These are phyloP conservation scores for Dendrolimus houi DNA, from an alignment of 2,888 invertebrate species.

Conservation along the genomic window DNA sequence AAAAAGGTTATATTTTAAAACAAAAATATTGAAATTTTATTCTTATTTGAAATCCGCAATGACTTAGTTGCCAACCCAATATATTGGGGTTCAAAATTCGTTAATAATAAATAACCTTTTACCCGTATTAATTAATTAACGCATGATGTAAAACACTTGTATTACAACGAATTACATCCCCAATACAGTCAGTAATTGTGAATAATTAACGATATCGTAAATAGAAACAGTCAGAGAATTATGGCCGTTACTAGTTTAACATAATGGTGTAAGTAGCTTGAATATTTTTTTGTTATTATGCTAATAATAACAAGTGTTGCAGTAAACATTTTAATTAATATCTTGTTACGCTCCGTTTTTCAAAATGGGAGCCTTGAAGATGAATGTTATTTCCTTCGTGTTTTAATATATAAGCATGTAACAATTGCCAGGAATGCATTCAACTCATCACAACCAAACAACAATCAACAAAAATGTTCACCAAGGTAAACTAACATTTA, in stretches of 20 bases:
- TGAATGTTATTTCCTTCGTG: conserved; percentile 37
- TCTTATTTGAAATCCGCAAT: too few relatives aligned
- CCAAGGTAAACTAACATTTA: conserved; percentile 34
- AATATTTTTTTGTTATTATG: conserved; percentile 8
- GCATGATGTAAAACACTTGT: neutral
- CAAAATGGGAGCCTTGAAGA: conserved; percentile 45
- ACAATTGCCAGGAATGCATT: conserved; percentile 40
- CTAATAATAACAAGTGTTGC: conserved; percentile 23
- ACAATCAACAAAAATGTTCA: conserved; percentile 41
- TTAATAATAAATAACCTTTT: neutral
- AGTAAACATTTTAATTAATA: conserved; percentile 35
- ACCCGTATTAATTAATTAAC: neutral
- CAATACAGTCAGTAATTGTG: neutral
- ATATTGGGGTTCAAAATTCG: too few relatives aligned
- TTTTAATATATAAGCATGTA: conserved; percentile 46
- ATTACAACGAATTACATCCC: neutral
- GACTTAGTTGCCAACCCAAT: too few relatives aligned
- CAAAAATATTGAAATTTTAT: too few relatives aligned
- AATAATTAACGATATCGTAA: conserved; percentile 15
- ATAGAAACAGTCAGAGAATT: conserved; percentile 3
- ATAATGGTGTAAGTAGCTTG: conserved; percentile 13
- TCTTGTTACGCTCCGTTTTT: conserved; percentile 50
- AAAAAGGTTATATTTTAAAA: too few relatives aligned
- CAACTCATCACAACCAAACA: conserved; percentile 39
- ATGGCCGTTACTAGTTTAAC: neutral